Evolutionary conservation across 2,888 invertebrate genomes (phyloP), one percentile per base, ranked within the genome.

Genomic region (Eilema griseolum): DNA sequence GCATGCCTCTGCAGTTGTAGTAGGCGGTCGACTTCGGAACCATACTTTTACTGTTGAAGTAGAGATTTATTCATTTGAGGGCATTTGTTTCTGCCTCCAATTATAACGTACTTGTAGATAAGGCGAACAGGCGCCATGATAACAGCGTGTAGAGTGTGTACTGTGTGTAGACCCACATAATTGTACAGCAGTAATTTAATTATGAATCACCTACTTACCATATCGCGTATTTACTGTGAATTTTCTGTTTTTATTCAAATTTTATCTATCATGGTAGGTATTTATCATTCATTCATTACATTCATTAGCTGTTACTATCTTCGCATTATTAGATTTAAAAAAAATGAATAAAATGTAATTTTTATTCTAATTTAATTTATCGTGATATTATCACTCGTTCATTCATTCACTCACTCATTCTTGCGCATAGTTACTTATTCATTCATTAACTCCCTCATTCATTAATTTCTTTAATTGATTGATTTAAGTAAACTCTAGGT

Each of bases 21-120:
- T n/a, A n/a, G n/a, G n/a, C n/a, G n/a, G n/a, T n/a, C n/a, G n/a
- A n/a, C n/a, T n/a, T n/a, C n/a, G n/a, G n/a, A n/a, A n/a, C n/a
- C n/a, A n/a, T n/a, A n/a, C n/a, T n/a, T n/a, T n/a, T 81, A 79
- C 71, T 31, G 67, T 28, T 52, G 63, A 31, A 23, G 28, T 24
- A 52, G 66, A 70, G 81, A 80, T 80, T 80, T 78, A 81, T 81
- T 80, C 69, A 80, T 80, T 80, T 71, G 79, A 79, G 74, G 71
- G 56, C 73, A 81, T 70, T 73, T 67, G 72, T 78, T 80, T 77
- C 72, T 71, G 69, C 71, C 64, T 73, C 70, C 61, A 74, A 75
- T 79, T 75, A 75, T 74, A 73, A 71, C 66, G 70, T 72, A 56
- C 71, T 61, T 67, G 28, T 69, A 28, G 73, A 74, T 78, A 74